Conservation (phyloP, 2,888 invertebrate species). For the Lasioglossum pauxillum region DNA sequence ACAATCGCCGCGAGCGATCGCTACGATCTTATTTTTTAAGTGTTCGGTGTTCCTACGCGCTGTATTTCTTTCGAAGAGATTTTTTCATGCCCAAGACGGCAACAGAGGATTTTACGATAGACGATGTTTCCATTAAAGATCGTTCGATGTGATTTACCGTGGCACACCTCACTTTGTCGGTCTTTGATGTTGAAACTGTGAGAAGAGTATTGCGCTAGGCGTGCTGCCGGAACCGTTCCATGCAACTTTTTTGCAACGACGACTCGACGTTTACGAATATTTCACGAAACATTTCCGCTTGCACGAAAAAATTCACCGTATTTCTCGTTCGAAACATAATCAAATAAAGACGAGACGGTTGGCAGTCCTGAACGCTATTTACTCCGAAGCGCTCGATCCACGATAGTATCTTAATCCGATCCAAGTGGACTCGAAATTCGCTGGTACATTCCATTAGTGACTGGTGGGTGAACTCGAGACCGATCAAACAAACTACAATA, state of each 20-base stretch:
- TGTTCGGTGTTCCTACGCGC: constrained; percentile 59
- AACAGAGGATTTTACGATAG: constrained; percentile 19
- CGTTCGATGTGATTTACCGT: constrained; percentile 55
- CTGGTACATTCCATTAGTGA: constrained; percentile 70
- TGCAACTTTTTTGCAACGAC: constrained; percentile 10
- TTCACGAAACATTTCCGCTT: not conserved
- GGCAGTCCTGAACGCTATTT: not conserved
- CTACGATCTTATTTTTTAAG: constrained; percentile 47
- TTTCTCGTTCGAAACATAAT: not conserved
- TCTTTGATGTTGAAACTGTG: constrained; percentile 25
- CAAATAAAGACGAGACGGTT: constrained; percentile 1
- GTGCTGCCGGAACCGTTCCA: constrained; percentile 42
- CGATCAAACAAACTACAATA: constrained; percentile 18
- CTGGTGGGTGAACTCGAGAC: constrained; percentile 38
- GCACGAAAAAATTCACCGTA: not conserved
- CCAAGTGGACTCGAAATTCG: constrained; percentile 55
- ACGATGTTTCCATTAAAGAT: constrained; percentile 30
- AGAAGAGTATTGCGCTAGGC: constrained; percentile 34
- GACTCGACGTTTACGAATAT: constrained; percentile 7
- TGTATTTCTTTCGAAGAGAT: constrained; percentile 40
- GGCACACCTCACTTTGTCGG: constrained; percentile 41
- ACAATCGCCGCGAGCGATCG: constrained; percentile 13
- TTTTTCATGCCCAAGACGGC: constrained; percentile 38
- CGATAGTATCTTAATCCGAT: constrained; percentile 65
- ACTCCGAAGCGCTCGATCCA: constrained; percentile 33